A percentile compares a stretch with the other conserved stretches of the same genome.
Evolutionary conservation across 1,140 invertebrate species (phyloP).

Genomic region (Glomeris maerens): DNA sequence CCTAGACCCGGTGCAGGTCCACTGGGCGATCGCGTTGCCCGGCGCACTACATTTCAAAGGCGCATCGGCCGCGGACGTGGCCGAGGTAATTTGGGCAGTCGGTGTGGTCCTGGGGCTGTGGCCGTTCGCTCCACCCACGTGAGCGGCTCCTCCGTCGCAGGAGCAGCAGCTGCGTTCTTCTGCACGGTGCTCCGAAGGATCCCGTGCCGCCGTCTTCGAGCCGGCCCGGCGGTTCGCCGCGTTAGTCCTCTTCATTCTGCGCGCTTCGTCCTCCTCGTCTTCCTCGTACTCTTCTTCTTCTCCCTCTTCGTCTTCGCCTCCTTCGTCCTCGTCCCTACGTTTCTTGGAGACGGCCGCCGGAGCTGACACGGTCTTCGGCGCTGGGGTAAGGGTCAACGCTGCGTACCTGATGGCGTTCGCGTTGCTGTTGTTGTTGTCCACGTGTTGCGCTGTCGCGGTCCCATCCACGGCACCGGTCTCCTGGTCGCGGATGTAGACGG

Average conservation of each 20-base stretch:
- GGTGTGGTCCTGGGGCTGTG: no score
- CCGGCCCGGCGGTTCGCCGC: no score
- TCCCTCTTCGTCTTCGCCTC: constrained; percentile 6
- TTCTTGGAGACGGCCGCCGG: no score
- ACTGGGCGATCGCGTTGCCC: constrained; percentile 6
- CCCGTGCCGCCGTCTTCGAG: constrained; percentile 20
- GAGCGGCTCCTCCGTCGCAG: constrained; percentile 4
- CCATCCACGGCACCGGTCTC: constrained; percentile 16
- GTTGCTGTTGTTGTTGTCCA: constrained; percentile 61
- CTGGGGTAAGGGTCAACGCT: no score
- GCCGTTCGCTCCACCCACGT: no score
- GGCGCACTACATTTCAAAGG: not conserved
- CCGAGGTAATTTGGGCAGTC: constrained; percentile 1
- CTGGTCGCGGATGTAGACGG: not conserved
- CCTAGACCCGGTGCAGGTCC: constrained; percentile 18
- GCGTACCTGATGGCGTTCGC: constrained; percentile 35
- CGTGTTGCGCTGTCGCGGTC: no score
- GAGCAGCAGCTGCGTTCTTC: constrained; percentile 18
- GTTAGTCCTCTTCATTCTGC: not conserved
- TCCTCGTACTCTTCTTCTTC: constrained; percentile 5
- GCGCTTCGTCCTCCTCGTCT: constrained; percentile 8
- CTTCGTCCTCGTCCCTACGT: no score
- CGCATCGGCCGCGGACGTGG: not conserved
- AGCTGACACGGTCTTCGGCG: not conserved
- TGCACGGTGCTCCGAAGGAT: constrained; percentile 23